Percentiles rank a stretch among this genome's conserved stretches.
phyloP scores from a whole-genome alignment of 2,797 vertebrate genomes.

The Octomys mimax region DNA sequence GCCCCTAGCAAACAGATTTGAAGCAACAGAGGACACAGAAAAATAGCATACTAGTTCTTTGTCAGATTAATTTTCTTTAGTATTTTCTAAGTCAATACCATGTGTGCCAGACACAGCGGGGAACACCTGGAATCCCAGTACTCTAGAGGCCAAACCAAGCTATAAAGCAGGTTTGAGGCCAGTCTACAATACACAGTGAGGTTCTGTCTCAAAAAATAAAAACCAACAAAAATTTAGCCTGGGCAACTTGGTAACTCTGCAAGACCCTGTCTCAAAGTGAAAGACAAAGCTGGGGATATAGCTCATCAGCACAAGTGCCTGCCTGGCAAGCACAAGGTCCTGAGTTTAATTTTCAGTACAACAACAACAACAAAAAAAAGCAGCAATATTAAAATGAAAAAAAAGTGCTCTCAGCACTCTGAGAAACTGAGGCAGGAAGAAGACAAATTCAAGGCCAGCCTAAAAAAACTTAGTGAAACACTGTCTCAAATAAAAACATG shows the following conservation, averaged over 20 bases:
- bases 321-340: no score
- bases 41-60: slow-evolving; percentile 39
- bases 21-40: neutral
- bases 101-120: no score
- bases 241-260: neutral
- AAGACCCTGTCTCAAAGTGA: neutral
- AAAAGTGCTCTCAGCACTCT: neutral
- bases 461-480: neutral
- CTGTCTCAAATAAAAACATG: neutral
- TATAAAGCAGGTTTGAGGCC: no score
- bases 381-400: neutral
- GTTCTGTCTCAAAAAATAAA: no score
- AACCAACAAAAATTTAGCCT: no score
- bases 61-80: slow-evolving; percentile 49
- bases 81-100: slow-evolving; percentile 45
- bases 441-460: neutral
- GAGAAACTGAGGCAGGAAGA: neutral
- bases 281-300: no score
- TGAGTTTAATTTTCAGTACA: no score
- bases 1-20: slow-evolving; percentile 21
- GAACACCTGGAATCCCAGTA: no score
- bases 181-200: no score
- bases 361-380: no score
- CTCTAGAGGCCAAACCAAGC: no score
- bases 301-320: no score